phyloP scores from a whole-genome alignment of 2,888 invertebrate species.

The Cosmia trapezina region DNA sequence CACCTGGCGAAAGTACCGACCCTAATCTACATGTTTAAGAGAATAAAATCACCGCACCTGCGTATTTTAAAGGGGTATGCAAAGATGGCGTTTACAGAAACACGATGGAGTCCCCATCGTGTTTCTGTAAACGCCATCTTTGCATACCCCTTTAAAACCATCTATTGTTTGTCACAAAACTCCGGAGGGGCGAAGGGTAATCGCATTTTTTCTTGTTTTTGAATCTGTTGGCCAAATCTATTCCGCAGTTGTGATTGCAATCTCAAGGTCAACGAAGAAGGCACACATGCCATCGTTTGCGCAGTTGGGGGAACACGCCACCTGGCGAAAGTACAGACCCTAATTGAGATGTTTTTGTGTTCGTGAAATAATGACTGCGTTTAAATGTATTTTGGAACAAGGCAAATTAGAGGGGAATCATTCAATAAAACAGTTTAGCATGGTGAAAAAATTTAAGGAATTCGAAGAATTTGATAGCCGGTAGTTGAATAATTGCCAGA shows the following conservation, averaged over 20 bases:
- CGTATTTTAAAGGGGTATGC: slow-evolving; percentile 21
- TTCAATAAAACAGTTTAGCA: not conserved
- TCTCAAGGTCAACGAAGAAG: slow-evolving; percentile 44
- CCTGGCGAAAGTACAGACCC: slow-evolving; percentile 60
- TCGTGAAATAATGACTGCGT: slow-evolving; percentile 14
- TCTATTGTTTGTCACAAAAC: slow-evolving; percentile 1
- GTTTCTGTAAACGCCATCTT: too few relatives aligned
- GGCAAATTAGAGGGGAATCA: not conserved
- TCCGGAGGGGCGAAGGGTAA: not conserved
- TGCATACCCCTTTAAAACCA: too few relatives aligned
- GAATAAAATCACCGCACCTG: slow-evolving; percentile 46
- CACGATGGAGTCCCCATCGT: not conserved
- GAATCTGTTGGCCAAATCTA: not conserved
- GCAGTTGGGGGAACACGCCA: slow-evolving; percentile 60
- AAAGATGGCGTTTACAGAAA: not conserved
- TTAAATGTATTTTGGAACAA: slow-evolving; percentile 32
- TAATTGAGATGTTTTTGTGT: slow-evolving; percentile 52
- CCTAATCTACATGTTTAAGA: slow-evolving; percentile 54
- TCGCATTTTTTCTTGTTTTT: slow-evolving; percentile 13
- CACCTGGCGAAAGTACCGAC: slow-evolving; percentile 65
- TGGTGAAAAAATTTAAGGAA: not conserved
- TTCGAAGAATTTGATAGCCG: not conserved
- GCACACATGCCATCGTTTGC: slow-evolving; percentile 54
- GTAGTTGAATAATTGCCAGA: not conserved
- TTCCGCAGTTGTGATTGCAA: slow-evolving; percentile 24